Conservation (phyloP, 2,113 vertebrate genomes). For the Zosterops borbonicus region DNA sequence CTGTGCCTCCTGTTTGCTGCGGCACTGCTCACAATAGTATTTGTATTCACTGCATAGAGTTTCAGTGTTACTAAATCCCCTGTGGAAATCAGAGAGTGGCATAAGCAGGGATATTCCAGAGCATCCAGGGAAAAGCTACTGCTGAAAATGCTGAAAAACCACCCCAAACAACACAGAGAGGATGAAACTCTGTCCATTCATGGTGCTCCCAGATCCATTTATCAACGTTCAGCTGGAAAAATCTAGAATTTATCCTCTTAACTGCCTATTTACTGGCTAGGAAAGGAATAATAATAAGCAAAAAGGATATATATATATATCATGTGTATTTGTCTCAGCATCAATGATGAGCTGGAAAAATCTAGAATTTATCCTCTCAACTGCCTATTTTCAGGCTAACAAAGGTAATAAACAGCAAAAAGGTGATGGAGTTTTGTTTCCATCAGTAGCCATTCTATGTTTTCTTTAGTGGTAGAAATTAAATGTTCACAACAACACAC, state of each 20-base stretch:
- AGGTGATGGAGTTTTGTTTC: too few relatives aligned
- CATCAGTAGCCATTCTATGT: too few relatives aligned
- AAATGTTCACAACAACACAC: background rate
- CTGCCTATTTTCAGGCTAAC: too few relatives aligned
- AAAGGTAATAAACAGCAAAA: too few relatives aligned
- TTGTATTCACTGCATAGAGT: constrained; percentile 93
- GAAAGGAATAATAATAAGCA: too few relatives aligned
- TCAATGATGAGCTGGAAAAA: background rate
- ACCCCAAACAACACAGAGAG: background rate
- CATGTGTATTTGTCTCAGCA: too few relatives aligned
- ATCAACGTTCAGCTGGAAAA: background rate
- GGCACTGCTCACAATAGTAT: constrained; percentile 94
- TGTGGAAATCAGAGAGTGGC: constrained; percentile 54
- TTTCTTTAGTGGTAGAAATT: too few relatives aligned
- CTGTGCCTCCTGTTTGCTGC: constrained; percentile 94
- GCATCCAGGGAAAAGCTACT: background rate
- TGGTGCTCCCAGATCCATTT: background rate
- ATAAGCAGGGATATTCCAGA: background rate
- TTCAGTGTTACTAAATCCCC: constrained; percentile 93
- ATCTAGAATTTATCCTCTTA: background rate
- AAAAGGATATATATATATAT: too few relatives aligned
- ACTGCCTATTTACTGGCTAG: background rate
- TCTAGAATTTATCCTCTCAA: background rate
- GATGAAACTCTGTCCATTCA: background rate
- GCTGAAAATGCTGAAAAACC: background rate